These are phyloP conservation scores for Channa striata DNA, from an alignment of 2,797 vertebrate species.

Conservation along the genomic window DNA sequence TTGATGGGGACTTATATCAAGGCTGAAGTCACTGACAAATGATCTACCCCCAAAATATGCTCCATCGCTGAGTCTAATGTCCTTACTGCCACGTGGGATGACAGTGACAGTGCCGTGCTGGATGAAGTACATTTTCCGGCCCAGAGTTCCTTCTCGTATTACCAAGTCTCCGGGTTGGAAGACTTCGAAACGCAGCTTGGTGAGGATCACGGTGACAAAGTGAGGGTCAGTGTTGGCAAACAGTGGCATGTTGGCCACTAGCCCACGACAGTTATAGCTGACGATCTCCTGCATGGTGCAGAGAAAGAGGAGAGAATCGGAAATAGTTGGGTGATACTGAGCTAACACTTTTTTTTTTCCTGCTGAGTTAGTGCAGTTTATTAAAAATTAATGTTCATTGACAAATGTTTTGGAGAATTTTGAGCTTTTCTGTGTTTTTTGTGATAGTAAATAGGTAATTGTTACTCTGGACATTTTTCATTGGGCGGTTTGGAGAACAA, in stretches of 20 bases:
- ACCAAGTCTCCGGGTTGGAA: slow-evolving; percentile 90
- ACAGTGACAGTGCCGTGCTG: slow-evolving; percentile 92
- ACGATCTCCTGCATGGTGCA: slow-evolving; percentile 88
- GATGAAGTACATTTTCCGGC: slow-evolving; percentile 96
- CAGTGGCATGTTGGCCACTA: slow-evolving; percentile 93
- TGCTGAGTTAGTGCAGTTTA: too few species aligned
- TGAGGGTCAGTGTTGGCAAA: slow-evolving; percentile 91
- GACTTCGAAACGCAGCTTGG: slow-evolving; percentile 93
- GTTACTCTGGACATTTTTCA: not conserved
- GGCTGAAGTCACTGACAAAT: slow-evolving; percentile 2
- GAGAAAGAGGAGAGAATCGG: slow-evolving; percentile 10
- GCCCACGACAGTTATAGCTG: slow-evolving; percentile 93
- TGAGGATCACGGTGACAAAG: slow-evolving; percentile 93
- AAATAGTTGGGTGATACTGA: not conserved
- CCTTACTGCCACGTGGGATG: slow-evolving; percentile 87
- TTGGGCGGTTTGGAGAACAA: not conserved
- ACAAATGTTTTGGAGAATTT: not conserved
- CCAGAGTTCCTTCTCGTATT: slow-evolving; percentile 91
- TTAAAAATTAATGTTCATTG: not conserved
- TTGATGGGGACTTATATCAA: slow-evolving; percentile 9
- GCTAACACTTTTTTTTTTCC: not conserved
- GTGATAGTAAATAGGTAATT: not conserved
- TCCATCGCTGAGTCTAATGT: slow-evolving; percentile 89
- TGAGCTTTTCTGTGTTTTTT: not conserved
- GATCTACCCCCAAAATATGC: slow-evolving; percentile 92